Base-by-base conservation (phyloP, 2,113 vertebrate genomes). In the Mustelus asterias region DNA sequence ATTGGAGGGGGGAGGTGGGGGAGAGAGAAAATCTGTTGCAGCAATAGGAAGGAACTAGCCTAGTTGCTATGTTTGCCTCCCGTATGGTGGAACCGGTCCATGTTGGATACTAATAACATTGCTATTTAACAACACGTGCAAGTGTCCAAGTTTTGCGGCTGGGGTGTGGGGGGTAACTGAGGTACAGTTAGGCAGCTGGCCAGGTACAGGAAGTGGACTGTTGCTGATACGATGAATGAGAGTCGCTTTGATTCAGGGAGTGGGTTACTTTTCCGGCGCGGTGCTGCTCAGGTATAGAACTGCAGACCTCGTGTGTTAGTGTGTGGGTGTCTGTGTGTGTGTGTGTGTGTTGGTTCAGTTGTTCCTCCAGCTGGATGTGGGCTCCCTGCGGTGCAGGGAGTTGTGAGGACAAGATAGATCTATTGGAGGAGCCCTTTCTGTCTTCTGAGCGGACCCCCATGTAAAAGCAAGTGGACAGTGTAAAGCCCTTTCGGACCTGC, bases 181-280 rank as follows among this genome's bases (percentile, higher is more conserved):
- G 88, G 33, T 67, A 33, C 58, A 22, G 60, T 93, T 65, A 93
- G 89, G 89, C 89, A 93, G 89, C 89, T 22, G 60, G 60, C 60
- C 89, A 93, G 89, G 89, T 93, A 65, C 89, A 93, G 89, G 89
- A 93, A 93, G 89, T 93, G 89, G 33, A 93, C 60, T 65, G 89
- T 20, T 65, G 89, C 89, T 67, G 33, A 93, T 65, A n/a, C 37
- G 60, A 67, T 93, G 89, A 93, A 93, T 93, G 60, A 93, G 89
- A 65, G 60, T 93, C 60, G 58, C 89, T n/a, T 33, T 16, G 58
- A 92, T 18, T 93, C 60, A 65, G 7, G 89, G 89, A 93, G 60
- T 93, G 89, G 60, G 88, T 60, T 93, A 93, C 60, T 93, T 65
- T 93, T 93, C 89, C 89, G 89, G 89, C 29, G 89, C 33, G 58